These are phyloP conservation scores for Uloborus diversus DNA, from an alignment of 1,140 invertebrate species.

Conservation along the genomic window DNA sequence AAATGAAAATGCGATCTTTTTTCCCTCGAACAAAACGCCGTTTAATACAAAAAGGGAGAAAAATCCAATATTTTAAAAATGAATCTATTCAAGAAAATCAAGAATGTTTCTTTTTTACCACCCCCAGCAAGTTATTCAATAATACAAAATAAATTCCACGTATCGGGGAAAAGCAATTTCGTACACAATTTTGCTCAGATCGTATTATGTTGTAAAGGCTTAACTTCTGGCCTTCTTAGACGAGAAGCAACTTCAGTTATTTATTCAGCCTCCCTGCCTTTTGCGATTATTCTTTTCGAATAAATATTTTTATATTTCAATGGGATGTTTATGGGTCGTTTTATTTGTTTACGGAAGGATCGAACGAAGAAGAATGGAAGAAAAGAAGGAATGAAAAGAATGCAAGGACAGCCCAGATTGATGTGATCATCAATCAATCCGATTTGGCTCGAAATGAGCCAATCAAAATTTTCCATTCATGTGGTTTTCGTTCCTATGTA, in stretches of 20 bases:
- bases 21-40: not conserved
- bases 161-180: slow-evolving; percentile 3
- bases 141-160: slow-evolving; percentile 36
- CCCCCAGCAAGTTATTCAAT: slow-evolving; percentile 39
- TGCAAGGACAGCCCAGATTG: slow-evolving; percentile 9
- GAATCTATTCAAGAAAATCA: too few relatives aligned
- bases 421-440: slow-evolving; percentile 37
- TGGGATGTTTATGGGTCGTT: slow-evolving; percentile 28
- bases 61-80: too few relatives aligned
- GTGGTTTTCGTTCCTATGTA: too few relatives aligned
- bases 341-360: slow-evolving; percentile 41
- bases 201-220: not conserved
- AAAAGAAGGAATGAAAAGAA: slow-evolving; percentile 2
- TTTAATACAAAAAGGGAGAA: too few relatives aligned
- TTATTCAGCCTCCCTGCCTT: not conserved
- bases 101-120: too few relatives aligned
- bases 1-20: not conserved
- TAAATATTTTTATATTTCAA: slow-evolving; percentile 24
- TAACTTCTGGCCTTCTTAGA: slow-evolving; percentile 2
- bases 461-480: too few relatives aligned
- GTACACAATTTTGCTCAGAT: not conserved
- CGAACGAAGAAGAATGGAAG: not conserved
- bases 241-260: slow-evolving; percentile 2
- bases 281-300: too few relatives aligned
- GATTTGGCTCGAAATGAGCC: slow-evolving; percentile 19